Base-by-base conservation (phyloP, 2,888 invertebrate genomes). In the Saturnia pavonia region DNA sequence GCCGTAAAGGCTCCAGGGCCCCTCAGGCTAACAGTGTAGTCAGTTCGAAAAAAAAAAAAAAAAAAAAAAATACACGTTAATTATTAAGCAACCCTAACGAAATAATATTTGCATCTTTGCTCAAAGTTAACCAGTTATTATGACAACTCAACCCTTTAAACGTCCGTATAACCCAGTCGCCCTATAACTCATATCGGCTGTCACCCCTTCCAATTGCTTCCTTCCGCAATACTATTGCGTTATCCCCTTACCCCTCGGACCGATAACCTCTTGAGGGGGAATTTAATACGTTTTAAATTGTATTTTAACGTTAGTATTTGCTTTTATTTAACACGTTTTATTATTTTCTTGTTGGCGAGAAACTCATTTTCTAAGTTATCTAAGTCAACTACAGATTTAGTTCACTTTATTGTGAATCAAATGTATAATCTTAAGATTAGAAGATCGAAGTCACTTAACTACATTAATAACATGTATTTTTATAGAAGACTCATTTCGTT, bases 161-260 rank as follows among this genome's bases (percentile, higher is more conserved):
- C 43, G 43, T 67, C 43, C 54, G 42, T 42, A 51, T 70, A 70
- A 70, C 67, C 70, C 70, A 60, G 66, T 65, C 60, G 34, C 45
- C 7, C 42, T 73, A 78, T 82, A 80, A 78, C 75, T 84, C 80
- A 82, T 80, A 82, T 77, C 78, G 77, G 72, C 72, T 78, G 71
- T 71, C 79, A 75, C 74, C 78, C 78, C 76, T 72, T 73, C 65
- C 80, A 82, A 86, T 86, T 85, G 82, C 79, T 79, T 83, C 85
- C 85, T 85, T 87, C 86, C 86, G 82, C 74, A 60, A 73, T 76
- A 71, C 83, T 85, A 84, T 85, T 85, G 82, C 84, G 80, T 85
- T 83, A 83, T 75, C 70, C 72, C 65, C 65, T 65, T 40, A 40
- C 63, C n/a, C 69, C 71, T 73, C 51, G 54, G 45, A 66, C 51